These are phyloP conservation scores for Apoda limacodes DNA, from an alignment of 2,888 invertebrate genomes.

Conservation along the genomic window DNA sequence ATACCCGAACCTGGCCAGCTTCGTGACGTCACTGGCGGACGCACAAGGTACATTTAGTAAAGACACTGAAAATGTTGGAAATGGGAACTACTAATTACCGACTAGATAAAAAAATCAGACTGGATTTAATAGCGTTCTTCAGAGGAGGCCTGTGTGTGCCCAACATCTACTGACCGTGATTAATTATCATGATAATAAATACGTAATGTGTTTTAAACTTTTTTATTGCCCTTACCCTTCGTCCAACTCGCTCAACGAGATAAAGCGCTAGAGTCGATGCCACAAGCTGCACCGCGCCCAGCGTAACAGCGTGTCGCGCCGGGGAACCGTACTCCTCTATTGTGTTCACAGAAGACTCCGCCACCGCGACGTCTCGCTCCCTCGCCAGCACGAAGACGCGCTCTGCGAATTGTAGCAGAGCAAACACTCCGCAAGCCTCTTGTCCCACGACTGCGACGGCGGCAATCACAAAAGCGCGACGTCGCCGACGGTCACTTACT, in stretches of 20 bases:
- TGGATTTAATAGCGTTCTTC: too few species aligned
- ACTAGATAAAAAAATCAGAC: too few species aligned
- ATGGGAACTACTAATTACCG: too few species aligned
- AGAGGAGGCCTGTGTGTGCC: too few species aligned
- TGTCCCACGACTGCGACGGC: constrained; percentile 40
- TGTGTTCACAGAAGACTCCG: too few species aligned
- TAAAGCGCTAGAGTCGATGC: constrained; percentile 35
- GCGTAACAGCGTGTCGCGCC: constrained; percentile 32
- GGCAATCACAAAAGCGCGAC: constrained; percentile 35
- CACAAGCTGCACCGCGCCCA: constrained; percentile 35
- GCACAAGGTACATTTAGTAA: too few species aligned
- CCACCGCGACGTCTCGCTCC: background rate
- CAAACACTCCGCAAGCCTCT: constrained; percentile 44
- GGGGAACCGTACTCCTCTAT: constrained; percentile 25
- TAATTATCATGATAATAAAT: too few species aligned
- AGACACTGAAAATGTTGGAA: too few species aligned
- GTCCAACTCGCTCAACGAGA: constrained; percentile 39
- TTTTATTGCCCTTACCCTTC: constrained; percentile 36
- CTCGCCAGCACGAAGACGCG: constrained; percentile 37
- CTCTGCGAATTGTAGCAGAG: constrained; percentile 50
- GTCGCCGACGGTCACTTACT: constrained; percentile 34
- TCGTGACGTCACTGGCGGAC: too few species aligned
- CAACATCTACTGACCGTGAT: too few species aligned
- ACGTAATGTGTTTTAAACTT: background rate
- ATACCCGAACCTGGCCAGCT: too few species aligned